Evolutionary conservation across 2,113 vertebrate genomes (phyloP).

Genomic region (Paralichthys olivaceus): DNA sequence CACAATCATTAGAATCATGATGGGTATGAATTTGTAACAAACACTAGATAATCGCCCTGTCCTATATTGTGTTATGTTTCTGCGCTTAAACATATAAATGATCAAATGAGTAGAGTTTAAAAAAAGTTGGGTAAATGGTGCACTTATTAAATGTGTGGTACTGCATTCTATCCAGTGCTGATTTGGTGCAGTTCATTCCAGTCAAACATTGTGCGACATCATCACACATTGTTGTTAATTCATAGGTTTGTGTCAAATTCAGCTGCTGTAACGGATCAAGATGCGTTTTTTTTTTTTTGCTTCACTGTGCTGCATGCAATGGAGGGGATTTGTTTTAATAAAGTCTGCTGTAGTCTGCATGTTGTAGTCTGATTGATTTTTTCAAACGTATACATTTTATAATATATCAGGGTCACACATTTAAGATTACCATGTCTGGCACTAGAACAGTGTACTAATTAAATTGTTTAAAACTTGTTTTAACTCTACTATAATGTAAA

Average conservation of each 20-base stretch:
- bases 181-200: neutral
- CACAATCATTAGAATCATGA: too few species aligned
- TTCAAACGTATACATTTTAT: neutral
- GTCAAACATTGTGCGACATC: neutral
- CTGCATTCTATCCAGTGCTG: neutral
- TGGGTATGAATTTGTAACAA: too few species aligned
- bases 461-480: too few species aligned
- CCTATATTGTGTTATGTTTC: neutral
- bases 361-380: neutral
- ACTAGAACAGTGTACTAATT: too few species aligned
- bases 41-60: too few species aligned
- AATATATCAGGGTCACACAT: too few species aligned
- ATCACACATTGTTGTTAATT: neutral
- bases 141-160: neutral
- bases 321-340: constrained; percentile 35
- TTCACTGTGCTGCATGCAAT: constrained; percentile 23
- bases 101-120: too few species aligned
- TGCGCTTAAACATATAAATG: neutral
- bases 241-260: constrained; percentile 2
- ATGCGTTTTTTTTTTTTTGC: constrained; percentile 15
- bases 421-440: too few species aligned
- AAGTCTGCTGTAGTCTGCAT: constrained; percentile 31
- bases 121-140: too few species aligned
- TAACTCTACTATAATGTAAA: too few species aligned
- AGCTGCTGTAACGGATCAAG: neutral